Percentiles rank a stretch among this genome's conserved stretches.
Conservation (phyloP, 2,888 invertebrate species). For the Nymphalis urticae region DNA sequence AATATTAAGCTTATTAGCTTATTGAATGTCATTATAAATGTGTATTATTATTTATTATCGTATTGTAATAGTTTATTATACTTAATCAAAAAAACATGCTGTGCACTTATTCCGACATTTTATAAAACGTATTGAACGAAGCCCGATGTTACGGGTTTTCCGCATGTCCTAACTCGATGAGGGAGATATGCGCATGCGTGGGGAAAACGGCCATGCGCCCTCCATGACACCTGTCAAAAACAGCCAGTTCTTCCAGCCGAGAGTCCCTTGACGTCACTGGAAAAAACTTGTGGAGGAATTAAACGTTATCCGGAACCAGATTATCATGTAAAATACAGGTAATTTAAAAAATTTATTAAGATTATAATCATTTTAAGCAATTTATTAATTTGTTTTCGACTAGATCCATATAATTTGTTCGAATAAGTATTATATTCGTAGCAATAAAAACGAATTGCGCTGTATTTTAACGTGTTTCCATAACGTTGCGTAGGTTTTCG, state of each 20-base stretch:
- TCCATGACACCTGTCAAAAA: conserved; percentile 67
- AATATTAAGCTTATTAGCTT: too few relatives aligned
- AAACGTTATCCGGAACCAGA: conserved; percentile 46
- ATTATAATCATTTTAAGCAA: neutral
- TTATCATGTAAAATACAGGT: conserved; percentile 64
- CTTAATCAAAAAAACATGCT: too few relatives aligned
- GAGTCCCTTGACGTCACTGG: conserved; percentile 62
- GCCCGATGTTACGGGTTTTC: conserved; percentile 29
- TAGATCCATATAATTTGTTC: neutral
- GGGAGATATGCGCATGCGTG: conserved; percentile 55
- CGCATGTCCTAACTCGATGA: conserved; percentile 6
- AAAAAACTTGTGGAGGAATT: conserved; percentile 44
- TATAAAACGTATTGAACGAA: conserved; percentile 19
- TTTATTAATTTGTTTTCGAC: neutral
- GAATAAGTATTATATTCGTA: neutral
- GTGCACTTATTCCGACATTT: neutral
- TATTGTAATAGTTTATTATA: too few relatives aligned
- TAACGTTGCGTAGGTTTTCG: neutral
- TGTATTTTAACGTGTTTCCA: neutral
- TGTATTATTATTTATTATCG: too few relatives aligned
- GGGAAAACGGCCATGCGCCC: conserved; percentile 50
- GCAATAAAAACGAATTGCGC: neutral
- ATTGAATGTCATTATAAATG: too few relatives aligned
- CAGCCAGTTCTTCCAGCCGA: conserved; percentile 47
- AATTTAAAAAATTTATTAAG: conserved; percentile 34